These are phyloP conservation scores for Samia ricini DNA, from an alignment of 1,140 invertebrate genomes.

Conservation along the genomic window DNA sequence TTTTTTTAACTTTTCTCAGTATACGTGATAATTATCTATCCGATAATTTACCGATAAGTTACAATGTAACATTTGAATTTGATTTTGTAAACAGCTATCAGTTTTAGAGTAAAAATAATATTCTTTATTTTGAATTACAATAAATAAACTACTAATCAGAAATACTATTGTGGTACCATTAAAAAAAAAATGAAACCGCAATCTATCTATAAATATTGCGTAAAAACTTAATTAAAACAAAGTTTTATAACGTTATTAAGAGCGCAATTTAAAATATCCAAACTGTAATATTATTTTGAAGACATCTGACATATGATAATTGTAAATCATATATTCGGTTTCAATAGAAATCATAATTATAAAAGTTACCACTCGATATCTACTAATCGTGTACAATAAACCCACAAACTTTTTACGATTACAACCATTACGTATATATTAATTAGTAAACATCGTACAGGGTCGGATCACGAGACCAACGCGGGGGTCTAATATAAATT, in stretches of 20 bases:
- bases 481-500: background rate
- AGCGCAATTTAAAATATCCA: background rate
- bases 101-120: too few relatives aligned
- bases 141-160: too few relatives aligned
- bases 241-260: background rate
- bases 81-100: too few relatives aligned
- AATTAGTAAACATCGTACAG: slow-evolving; percentile 11
- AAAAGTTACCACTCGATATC: slow-evolving; percentile 7
- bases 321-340: background rate
- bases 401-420: slow-evolving; percentile 22
- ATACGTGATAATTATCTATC: too few relatives aligned
- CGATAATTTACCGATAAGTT: too few relatives aligned
- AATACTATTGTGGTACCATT: too few relatives aligned
- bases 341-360: slow-evolving; percentile 1
- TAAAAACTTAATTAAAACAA: too few relatives aligned
- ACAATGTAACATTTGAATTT: too few relatives aligned
- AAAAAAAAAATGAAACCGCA: background rate
- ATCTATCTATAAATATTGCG: too few relatives aligned
- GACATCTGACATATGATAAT: background rate
- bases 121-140: too few relatives aligned
- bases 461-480: background rate
- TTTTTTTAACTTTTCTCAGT: too few relatives aligned
- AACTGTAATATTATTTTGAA: background rate
- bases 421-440: slow-evolving; percentile 20
- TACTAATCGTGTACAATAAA: slow-evolving; percentile 25